These are phyloP conservation scores for Petrocephalus zakoni DNA, from an alignment of 2,113 vertebrate species.

Conservation along the genomic window DNA sequence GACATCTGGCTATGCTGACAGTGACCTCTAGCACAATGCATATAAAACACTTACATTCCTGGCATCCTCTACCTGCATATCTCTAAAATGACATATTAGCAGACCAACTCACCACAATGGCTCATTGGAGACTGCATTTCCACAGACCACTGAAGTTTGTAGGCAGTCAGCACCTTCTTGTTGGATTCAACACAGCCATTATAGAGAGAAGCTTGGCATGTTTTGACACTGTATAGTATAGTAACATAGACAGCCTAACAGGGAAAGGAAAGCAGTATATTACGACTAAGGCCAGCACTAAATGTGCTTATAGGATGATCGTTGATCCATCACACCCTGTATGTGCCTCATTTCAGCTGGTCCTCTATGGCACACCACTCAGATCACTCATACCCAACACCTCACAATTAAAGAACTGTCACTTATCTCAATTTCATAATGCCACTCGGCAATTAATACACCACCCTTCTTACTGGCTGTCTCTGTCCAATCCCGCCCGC, in stretches of 20 bases:
- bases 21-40: neutral
- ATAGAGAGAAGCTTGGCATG: neutral
- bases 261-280: neutral
- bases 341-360: neutral
- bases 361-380: neutral
- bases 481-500: no score
- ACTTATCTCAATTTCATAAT: neutral
- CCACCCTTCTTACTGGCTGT: neutral
- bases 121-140: neutral
- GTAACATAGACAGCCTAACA: neutral
- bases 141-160: neutral
- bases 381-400: neutral
- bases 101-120: neutral
- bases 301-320: neutral
- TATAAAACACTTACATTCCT: neutral
- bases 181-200: neutral
- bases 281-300: neutral
- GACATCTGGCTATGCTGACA: neutral
- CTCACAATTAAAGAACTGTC: neutral
- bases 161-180: neutral
- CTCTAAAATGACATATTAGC: neutral
- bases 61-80: neutral
- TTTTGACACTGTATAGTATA: neutral
- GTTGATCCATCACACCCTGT: neutral
- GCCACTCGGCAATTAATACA: neutral